A percentile compares a stretch with the other conserved stretches of the same genome.
Evolutionary conservation across 2,888 invertebrate species (phyloP).

Genomic region (Tiliacea aurago): DNA sequence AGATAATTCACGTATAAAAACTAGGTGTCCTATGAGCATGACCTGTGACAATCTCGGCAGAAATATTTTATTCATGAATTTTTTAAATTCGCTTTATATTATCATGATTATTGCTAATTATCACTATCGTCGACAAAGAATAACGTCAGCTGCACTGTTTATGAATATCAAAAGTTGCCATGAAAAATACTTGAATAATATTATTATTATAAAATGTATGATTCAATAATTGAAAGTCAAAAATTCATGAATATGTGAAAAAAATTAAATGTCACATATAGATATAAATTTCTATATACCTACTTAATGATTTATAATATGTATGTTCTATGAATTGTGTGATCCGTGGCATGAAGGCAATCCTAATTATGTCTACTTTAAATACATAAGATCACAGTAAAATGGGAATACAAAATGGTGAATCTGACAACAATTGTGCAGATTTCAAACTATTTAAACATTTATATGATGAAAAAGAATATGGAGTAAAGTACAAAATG

Average conservation of each 20-base stretch:
- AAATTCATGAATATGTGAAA: conserved; percentile 62
- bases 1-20: conserved; percentile 53
- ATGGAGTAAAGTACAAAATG: conserved; percentile 20
- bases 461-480: background rate
- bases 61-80: conserved; percentile 59
- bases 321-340: conserved; percentile 63
- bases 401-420: conserved; percentile 62
- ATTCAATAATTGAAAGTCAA: conserved; percentile 56
- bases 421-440: conserved; percentile 48
- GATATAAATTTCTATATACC: conserved; percentile 54
- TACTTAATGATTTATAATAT: conserved; percentile 50
- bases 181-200: conserved; percentile 57
- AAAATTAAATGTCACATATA: conserved; percentile 36
- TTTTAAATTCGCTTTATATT: conserved; percentile 45
- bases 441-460: conserved; percentile 26
- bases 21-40: conserved; percentile 46
- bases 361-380: conserved; percentile 58
- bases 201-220: conserved; percentile 47
- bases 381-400: conserved; percentile 67
- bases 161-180: conserved; percentile 49
- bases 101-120: conserved; percentile 57
- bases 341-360: conserved; percentile 63
- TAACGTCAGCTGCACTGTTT: conserved; percentile 46
- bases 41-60: conserved; percentile 55
- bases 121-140: conserved; percentile 46